phyloP scores from a whole-genome alignment of 2,113 vertebrate genomes.

The Perccottus glenii region DNA sequence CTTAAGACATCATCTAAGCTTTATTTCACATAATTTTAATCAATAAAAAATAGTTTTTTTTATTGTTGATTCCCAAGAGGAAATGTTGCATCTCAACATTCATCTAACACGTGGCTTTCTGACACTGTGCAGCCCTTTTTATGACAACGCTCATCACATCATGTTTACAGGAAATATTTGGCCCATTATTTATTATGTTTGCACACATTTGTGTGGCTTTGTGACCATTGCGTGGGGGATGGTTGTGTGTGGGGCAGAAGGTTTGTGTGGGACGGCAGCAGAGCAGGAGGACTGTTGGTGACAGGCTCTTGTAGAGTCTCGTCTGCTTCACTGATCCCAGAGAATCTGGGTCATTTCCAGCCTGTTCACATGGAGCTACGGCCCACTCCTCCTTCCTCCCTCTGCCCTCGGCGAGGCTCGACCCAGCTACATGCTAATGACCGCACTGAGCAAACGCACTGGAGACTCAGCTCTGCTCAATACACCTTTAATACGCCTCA shows the following conservation, averaged over 20 bases:
- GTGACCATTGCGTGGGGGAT: slow-evolving; percentile 19
- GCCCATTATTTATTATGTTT: slow-evolving; percentile 27
- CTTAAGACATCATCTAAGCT: no score
- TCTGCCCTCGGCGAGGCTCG: slow-evolving; percentile 63
- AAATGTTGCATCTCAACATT: no score
- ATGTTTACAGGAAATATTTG: not conserved
- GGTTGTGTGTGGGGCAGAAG: slow-evolving; percentile 4
- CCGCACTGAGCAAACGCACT: slow-evolving; percentile 58
- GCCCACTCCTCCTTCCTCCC: slow-evolving; percentile 59
- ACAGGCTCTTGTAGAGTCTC: slow-evolving; percentile 69
- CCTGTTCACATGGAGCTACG: slow-evolving; percentile 71
- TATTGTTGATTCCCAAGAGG: no score
- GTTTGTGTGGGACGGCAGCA: slow-evolving; percentile 38
- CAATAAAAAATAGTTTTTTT: no score
- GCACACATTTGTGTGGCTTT: slow-evolving; percentile 31
- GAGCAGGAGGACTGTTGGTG: slow-evolving; percentile 66
- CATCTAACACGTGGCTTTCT: not conserved
- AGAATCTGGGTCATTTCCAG: slow-evolving; percentile 83
- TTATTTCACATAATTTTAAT: no score
- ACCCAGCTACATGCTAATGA: slow-evolving; percentile 73
- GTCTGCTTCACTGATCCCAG: slow-evolving; percentile 75
- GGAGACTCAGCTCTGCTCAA: not conserved
- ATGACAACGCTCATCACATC: slow-evolving; percentile 4
- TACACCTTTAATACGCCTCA: no score
- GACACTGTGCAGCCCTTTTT: not conserved